These are phyloP conservation scores for Eudyptes chrysolophus DNA, from an alignment of 2,113 vertebrate genomes.

Conservation along the genomic window DNA sequence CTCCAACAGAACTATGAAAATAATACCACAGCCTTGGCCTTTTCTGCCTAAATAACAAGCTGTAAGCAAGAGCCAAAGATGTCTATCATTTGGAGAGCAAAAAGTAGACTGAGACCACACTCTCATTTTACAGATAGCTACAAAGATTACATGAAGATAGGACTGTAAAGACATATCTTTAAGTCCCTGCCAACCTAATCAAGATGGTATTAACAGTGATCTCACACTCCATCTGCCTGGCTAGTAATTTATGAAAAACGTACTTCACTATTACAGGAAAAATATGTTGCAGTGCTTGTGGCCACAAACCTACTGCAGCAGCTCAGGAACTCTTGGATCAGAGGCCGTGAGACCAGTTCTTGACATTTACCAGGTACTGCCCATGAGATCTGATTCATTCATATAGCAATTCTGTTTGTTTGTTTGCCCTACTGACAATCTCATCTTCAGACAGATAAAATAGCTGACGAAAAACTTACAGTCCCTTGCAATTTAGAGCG, in stretches of 20 bases:
- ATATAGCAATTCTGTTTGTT: background rate
- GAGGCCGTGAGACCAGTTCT: background rate
- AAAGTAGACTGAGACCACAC: constrained; percentile 52
- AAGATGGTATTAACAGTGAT: constrained; percentile 73
- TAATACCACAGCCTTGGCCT: constrained; percentile 51
- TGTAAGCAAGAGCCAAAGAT: constrained; percentile 58
- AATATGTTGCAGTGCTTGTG: constrained; percentile 60
- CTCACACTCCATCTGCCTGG: constrained; percentile 71
- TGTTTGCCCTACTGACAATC: background rate
- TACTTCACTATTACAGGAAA: constrained; percentile 65
- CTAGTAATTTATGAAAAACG: constrained; percentile 64
- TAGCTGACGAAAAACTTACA: background rate
- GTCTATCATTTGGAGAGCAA: constrained; percentile 63
- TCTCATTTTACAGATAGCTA: constrained; percentile 65
- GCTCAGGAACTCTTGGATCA: constrained; percentile 48
- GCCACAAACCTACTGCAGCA: constrained; percentile 53
- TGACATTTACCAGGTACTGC: constrained; percentile 56
- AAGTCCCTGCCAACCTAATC: constrained; percentile 69
- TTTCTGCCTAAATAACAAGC: constrained; percentile 64
- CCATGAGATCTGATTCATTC: constrained; percentile 18
- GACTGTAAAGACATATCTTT: constrained; percentile 66
- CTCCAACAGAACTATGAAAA: background rate
- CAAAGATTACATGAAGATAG: constrained; percentile 68
- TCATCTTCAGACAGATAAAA: background rate
- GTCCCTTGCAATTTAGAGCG: background rate